Evolutionary conservation across 2,888 invertebrate species (phyloP).

Genomic region (Glaucopsyche alexis): DNA sequence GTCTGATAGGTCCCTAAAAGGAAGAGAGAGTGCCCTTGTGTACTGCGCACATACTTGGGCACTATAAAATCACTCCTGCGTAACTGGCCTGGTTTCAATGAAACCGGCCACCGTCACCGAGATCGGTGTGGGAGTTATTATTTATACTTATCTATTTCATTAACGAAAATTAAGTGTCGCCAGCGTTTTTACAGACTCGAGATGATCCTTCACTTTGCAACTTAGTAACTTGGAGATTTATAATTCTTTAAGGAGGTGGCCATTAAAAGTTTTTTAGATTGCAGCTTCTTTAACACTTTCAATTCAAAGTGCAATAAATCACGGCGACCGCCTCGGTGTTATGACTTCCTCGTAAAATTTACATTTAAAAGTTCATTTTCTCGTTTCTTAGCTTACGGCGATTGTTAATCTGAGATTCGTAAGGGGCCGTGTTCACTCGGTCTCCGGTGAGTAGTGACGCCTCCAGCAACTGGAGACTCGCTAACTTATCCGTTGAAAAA

Average conservation of each 20-base stretch:
- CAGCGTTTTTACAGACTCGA: slow-evolving; percentile 62
- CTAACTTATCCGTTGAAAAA: no score
- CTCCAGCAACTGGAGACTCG: no score
- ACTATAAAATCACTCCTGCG: no score
- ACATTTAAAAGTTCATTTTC: slow-evolving; percentile 79
- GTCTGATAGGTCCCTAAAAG: no score
- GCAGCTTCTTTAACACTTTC: slow-evolving; percentile 79
- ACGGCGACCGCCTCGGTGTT: slow-evolving; percentile 77
- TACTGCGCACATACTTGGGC: no score
- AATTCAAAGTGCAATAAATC: slow-evolving; percentile 77
- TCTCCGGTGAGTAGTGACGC: no score
- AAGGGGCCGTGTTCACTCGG: slow-evolving; percentile 41
- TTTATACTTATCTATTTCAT: slow-evolving; percentile 33
- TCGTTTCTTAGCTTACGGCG: slow-evolving; percentile 66
- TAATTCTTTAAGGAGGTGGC: slow-evolving; percentile 77
- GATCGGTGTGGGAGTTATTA: no score
- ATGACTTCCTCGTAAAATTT: slow-evolving; percentile 79
- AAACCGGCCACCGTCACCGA: no score
- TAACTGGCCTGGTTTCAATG: no score
- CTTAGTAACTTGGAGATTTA: slow-evolving; percentile 73
- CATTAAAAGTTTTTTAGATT: slow-evolving; percentile 80
- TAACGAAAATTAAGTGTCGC: slow-evolving; percentile 56
- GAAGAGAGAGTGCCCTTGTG: no score
- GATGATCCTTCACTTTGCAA: slow-evolving; percentile 69
- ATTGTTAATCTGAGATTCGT: slow-evolving; percentile 73